phyloP scores from a whole-genome alignment of 1,140 invertebrate genomes.

The Drosophila virilis region DNA sequence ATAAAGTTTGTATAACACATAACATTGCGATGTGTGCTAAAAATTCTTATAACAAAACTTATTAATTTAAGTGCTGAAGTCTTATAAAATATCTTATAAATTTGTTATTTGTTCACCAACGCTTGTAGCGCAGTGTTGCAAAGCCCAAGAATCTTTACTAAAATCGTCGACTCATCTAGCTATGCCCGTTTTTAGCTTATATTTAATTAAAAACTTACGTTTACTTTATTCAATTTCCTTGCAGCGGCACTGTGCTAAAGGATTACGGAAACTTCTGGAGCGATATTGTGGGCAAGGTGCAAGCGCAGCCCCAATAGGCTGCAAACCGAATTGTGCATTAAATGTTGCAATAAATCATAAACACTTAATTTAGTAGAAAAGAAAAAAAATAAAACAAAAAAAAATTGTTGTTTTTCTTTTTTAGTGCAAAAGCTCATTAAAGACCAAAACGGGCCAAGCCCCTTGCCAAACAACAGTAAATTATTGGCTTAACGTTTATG shows the following conservation, averaged over 20 bases:
- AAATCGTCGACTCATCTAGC: slow-evolving; percentile 55
- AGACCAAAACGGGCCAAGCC: slow-evolving; percentile 18
- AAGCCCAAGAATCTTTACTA: neutral
- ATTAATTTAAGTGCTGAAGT: too few species aligned
- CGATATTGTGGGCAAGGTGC: slow-evolving; percentile 85
- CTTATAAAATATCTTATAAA: too few species aligned
- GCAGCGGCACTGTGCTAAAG: slow-evolving; percentile 89
- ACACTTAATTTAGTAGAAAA: slow-evolving; percentile 60
- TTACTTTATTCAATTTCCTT: slow-evolving; percentile 81
- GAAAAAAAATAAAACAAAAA: slow-evolving; percentile 42
- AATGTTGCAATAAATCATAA: slow-evolving; percentile 60
- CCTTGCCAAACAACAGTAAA: slow-evolving; percentile 49
- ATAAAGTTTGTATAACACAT: too few species aligned
- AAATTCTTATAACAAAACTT: too few species aligned
- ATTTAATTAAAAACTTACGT: slow-evolving; percentile 25
- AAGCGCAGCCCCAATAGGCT: slow-evolving; percentile 50
- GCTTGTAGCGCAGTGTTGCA: slow-evolving; percentile 37
- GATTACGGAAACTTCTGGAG: slow-evolving; percentile 90
- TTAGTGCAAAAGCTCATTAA: slow-evolving; percentile 17
- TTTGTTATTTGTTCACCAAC: neutral
- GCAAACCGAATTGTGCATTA: slow-evolving; percentile 30
- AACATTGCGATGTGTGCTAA: too few species aligned
- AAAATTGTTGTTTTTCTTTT: slow-evolving; percentile 46
- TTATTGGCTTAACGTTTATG: slow-evolving; percentile 73
- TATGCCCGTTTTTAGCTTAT: slow-evolving; percentile 51